Conservation (phyloP, 37 sponge, comb jelly and placozoan species). For the Halisarca cf. caerulea region DNA sequence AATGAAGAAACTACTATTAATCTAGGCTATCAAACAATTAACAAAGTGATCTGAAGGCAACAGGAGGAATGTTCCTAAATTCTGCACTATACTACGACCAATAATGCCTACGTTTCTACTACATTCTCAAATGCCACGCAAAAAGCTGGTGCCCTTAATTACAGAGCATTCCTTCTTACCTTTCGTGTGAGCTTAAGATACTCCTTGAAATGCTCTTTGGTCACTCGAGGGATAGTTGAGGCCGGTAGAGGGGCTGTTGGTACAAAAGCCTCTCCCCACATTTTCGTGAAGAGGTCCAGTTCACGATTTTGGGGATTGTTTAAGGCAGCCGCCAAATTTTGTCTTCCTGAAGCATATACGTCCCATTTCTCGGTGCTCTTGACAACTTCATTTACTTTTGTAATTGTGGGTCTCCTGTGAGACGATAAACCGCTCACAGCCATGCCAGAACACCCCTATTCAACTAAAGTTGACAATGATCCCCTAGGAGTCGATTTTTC, state of each 20-base stretch:
- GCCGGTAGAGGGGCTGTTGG: constrained; percentile 65
- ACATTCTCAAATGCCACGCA: too few relatives aligned
- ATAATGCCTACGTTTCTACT: too few relatives aligned
- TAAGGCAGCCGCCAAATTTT: constrained; percentile 85
- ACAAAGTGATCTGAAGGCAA: too few relatives aligned
- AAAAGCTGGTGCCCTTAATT: too few relatives aligned
- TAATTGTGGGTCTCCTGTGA: constrained; percentile 4
- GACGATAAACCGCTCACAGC: background rate
- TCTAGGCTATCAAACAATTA: too few relatives aligned
- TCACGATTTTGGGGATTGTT: constrained; percentile 83
- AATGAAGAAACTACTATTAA: too few relatives aligned
- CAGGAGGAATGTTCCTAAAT: too few relatives aligned
- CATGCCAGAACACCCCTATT: background rate
- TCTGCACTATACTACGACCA: too few relatives aligned
- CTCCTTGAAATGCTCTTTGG: constrained; percentile 58
- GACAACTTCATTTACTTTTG: constrained; percentile 28
- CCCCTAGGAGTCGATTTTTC: too few relatives aligned
- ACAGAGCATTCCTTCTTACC: too few relatives aligned
- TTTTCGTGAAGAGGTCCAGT: constrained; percentile 86
- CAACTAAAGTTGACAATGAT: too few relatives aligned
- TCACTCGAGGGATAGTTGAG: constrained; percentile 53
- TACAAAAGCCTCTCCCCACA: constrained; percentile 89
- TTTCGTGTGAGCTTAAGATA: constrained; percentile 57
- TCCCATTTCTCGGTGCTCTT: constrained; percentile 69
- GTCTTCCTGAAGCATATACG: constrained; percentile 57